Evolutionary conservation across 1,140 invertebrate genomes (phyloP), one percentile per base, ranked within the genome.

Genomic region (Drosophila carrolli): DNA sequence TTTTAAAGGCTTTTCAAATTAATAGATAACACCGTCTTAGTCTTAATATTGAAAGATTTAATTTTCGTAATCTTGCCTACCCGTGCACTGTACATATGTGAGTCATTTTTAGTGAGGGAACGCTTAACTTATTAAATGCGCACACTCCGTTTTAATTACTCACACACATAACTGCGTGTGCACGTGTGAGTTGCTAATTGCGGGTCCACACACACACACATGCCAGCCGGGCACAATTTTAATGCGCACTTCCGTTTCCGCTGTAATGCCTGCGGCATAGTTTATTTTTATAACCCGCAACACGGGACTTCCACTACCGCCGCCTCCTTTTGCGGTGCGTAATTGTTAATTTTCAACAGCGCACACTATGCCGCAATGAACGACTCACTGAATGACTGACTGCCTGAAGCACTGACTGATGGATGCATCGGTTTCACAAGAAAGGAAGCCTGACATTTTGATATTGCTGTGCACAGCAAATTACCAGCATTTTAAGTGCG

Each of bases 231-330:
- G 83, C 83, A 81, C 65, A 78, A 78, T 89, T 89, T 89, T 89
- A 84, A 89, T 89, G 84, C 77, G 85, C 84, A 89, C 84, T 89
- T 89, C 84, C 84, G 84, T 89, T 89, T 89, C 84, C 84, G 84
- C 84, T 72, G 84, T 89, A 84, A 84, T 89, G 77, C 84, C 85
- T 89, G 83, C 65, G 62, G 76, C 68, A 80, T 74, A 77, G 76
- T 84, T 89, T 89, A 76, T 88, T 88, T 89, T 89, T 88, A 80
- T 88, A 84, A 70, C 56, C 63, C 60, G 57, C 56, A 68, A 71
- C 65, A 70, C 43, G 67, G 65, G 35, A 46, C 73, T 29, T 43
- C 72, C 46, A 29, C 53, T 35, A 14, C 27, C 38, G 29, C 38
- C 19, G 60, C 46, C 60, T 79, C 66, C 55, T 61, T 61, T 80